A percentile compares a stretch with the other conserved stretches of the same genome.
Evolutionary conservation across 2,888 invertebrate genomes (phyloP).

Genomic region (Crioceris asparagi): DNA sequence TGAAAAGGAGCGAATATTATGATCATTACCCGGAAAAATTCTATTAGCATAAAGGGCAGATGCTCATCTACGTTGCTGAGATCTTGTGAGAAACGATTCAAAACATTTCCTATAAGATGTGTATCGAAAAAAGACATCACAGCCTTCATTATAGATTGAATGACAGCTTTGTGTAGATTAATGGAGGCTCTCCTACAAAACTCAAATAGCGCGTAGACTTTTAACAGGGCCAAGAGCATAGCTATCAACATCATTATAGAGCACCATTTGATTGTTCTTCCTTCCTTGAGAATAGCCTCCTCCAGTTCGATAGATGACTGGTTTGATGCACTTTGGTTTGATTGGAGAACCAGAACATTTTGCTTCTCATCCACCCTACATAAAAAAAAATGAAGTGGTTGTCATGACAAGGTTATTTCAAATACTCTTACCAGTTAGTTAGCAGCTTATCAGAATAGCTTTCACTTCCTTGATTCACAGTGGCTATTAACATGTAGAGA

Average conservation of each 20-base stretch:
- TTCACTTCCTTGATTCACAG: constrained; percentile 20
- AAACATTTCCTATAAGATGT: constrained; percentile 28
- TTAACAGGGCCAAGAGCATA: constrained; percentile 12
- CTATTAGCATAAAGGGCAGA: constrained; percentile 21
- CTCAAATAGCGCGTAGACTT: constrained; percentile 51
- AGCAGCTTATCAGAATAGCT: constrained; percentile 24
- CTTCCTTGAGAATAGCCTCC: constrained; percentile 4
- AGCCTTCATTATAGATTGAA: constrained; percentile 22
- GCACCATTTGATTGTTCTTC: constrained; percentile 7
- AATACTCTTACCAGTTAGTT: constrained; percentile 25
- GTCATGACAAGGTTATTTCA: not conserved
- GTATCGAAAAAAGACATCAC: constrained; percentile 28
- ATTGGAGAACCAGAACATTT: constrained; percentile 13
- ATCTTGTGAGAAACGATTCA: constrained; percentile 30
- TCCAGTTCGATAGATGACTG: constrained; percentile 1
- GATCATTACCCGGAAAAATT: constrained; percentile 20
- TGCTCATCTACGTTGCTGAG: constrained; percentile 26
- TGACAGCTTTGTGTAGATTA: constrained; percentile 27
- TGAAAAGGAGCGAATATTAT: not conserved
- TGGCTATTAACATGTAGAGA: constrained; percentile 16
- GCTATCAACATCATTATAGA: constrained; percentile 16
- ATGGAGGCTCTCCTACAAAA: constrained; percentile 61
- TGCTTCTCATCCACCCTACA: constrained; percentile 22
- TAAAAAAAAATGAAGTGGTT: constrained; percentile 5
- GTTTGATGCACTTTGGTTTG: constrained; percentile 3